Conservation (phyloP, 2,113 vertebrate species). For the Dryoscopus gambensis region DNA sequence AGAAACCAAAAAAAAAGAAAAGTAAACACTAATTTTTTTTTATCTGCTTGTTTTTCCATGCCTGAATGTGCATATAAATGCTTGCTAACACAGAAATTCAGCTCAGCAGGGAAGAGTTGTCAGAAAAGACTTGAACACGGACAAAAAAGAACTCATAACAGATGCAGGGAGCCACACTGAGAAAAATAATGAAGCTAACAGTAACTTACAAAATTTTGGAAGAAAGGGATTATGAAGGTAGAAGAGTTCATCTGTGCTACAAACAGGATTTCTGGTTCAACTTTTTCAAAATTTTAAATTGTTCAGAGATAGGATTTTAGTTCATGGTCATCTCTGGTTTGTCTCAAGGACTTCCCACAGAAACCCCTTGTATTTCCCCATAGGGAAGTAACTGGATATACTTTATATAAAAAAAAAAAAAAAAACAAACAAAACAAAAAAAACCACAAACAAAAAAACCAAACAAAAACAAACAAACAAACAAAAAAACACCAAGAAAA, state of each 20-base stretch:
- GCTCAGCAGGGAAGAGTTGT: background rate
- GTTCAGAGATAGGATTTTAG: background rate
- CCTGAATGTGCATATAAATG: background rate
- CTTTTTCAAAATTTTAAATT: background rate
- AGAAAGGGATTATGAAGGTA: background rate
- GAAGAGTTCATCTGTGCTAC: background rate
- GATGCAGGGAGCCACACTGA: background rate
- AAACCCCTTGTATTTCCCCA: rapidly evolving
- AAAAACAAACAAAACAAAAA: background rate
- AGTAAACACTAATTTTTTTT: background rate
- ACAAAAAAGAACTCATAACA: background rate
- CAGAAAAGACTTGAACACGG: background rate
- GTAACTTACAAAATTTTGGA: background rate
- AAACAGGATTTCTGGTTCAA: background rate
- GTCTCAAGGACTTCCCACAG: background rate
- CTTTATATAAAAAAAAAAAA: background rate
- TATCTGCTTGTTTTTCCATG: background rate
- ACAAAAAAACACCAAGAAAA: too few relatives aligned
- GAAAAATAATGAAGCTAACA: rapidly evolving
- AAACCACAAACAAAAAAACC: too few relatives aligned
- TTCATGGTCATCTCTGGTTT: background rate
- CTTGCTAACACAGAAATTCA: background rate
- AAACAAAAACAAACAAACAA: background rate
- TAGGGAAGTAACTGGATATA: background rate
- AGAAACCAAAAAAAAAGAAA: background rate